Base-by-base conservation (phyloP, 37 sponge, comb jelly and placozoan species). In the Geodia barretti region DNA sequence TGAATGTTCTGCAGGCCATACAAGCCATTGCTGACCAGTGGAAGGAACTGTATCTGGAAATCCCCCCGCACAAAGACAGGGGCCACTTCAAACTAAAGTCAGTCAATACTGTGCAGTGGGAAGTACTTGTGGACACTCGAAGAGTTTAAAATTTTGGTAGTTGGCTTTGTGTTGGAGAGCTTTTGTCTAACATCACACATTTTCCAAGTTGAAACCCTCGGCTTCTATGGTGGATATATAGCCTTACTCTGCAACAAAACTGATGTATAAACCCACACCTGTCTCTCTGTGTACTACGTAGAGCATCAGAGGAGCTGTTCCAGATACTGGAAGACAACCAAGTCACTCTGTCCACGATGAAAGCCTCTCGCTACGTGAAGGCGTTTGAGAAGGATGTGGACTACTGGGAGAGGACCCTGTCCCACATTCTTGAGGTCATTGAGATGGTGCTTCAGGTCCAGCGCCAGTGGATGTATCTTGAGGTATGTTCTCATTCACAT, bases 381-480 rank as follows among this genome's bases (percentile, higher is more conserved):
- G 91, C 99, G 1, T 99, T 99, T 67, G 95, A 95, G 74, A 77
- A 82, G 73, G 95, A 97, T 79, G 97, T 99, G 58, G 99, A 99
- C 84, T 67, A 87, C 28, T 99, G 99, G 99, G 99, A 99, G 88
- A 79, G 99, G 30, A 99, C 88, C 23, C 89, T 99, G 62, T 99
- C 99, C 43, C 93, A 87, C 65, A 92, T 99, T 34, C 83, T 99
- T 78, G 99, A 99, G 84, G 94, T 95, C 39, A 84, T 97, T 17
- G 99, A 99, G 86, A 86, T 99, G 91, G 90, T 84, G 0, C 87
- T 96, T 32, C 98, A 97, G 65, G 95, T 99, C 33, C 99, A 99
- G 87, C 79, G 95, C 26, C 97, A 96, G 83, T 99, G 99, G 99
- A 99, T 99, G 95, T 99, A 99, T 79, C 84, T 99, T 42, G 99